Evolutionary conservation across 2,888 invertebrate species (phyloP).

Genomic region (Meiosimyza platycephala): DNA sequence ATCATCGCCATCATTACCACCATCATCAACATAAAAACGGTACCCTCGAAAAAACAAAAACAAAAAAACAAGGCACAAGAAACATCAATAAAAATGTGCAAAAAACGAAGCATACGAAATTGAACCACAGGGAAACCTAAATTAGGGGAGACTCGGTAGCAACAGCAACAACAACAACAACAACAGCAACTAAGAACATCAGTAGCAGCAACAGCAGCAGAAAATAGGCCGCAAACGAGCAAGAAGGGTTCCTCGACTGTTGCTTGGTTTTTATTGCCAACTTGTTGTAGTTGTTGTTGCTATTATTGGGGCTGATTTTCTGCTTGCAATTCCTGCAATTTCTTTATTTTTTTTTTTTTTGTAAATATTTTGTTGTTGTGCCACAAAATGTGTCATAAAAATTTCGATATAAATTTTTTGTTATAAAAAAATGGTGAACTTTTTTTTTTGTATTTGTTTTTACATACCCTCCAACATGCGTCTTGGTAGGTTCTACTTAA

Average conservation of each 20-base stretch:
- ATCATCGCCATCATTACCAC: slow-evolving; percentile 17
- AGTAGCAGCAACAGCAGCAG: slow-evolving; percentile 45
- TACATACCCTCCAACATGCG: not conserved
- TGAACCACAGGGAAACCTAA: not conserved
- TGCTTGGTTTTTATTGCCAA: slow-evolving; percentile 2
- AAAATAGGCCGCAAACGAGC: slow-evolving; percentile 13
- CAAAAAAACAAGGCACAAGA: not conserved
- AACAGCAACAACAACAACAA: slow-evolving; percentile 5
- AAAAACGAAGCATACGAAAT: too few species aligned
- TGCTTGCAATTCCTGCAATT: slow-evolving; percentile 8
- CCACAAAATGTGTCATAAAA: slow-evolving; percentile 56
- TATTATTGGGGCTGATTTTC: slow-evolving; percentile 32
- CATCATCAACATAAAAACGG: slow-evolving; percentile 30
- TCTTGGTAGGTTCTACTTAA: slow-evolving; percentile 52
- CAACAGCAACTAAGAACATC: slow-evolving; percentile 42
- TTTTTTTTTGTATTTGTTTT: slow-evolving; percentile 5
- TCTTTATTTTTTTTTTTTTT: slow-evolving; percentile 37
- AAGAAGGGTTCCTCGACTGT: slow-evolving; percentile 28
- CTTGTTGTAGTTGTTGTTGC: slow-evolving; percentile 38
- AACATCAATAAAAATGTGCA: too few species aligned
- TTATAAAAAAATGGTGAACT: slow-evolving; percentile 9
- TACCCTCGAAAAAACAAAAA: not conserved
- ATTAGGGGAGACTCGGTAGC: not conserved
- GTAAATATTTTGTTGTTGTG: slow-evolving; percentile 27
- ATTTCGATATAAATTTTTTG: slow-evolving; percentile 41